Evolutionary conservation across 2,797 vertebrate genomes (phyloP), one percentile per base, ranked within the genome.

Genomic region (Anomalospiza imberbis): DNA sequence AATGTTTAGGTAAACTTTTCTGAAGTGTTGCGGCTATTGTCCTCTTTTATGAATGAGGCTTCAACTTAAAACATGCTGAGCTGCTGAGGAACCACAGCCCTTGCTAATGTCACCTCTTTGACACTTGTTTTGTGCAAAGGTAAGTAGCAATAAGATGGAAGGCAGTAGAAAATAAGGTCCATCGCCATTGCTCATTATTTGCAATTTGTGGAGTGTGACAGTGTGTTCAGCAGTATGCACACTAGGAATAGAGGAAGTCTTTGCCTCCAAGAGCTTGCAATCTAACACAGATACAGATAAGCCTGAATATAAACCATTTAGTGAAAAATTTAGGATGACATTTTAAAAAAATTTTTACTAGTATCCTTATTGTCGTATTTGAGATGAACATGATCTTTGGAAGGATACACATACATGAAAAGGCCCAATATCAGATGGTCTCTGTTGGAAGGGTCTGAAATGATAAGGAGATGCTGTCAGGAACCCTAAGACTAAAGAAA

Each of bases 71-170:
- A 88, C 44, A 34, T 54, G 45, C 74, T 74, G 74, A 95, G 60
- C 47, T 91, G 34, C 42, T 54, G 61, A 85, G 65, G 77, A 94
- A 21, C 85, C 31, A 58, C 22, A 70, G 55, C 0, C 2, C 74
- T 96, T 89, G 85, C 45, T 95, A 96, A 96, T 94, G 96, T 96
- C 96, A 96, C 96, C 93, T 87, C 77, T 95, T 93, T 94, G 91
- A 96, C 96, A 86, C 92, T 90, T 94, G 89, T 91, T 95, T 96
- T 79, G 50, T 85, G 71, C 1, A 0, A 76, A 91, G 79, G 53
- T 92, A 96, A 88, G 93, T 84, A 94, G 94, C 85, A 84, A 31
- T 91, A 90, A 71, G 92, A 61, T 82, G 73, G 85, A 95, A 96
- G 85, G 85, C 65, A 82, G 67, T 70, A 82, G 91, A 93, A 96